Evolutionary conservation across 2,113 vertebrate species (phyloP), one percentile per base, ranked within the genome.

Genomic region (Monarcha castaneiventris): DNA sequence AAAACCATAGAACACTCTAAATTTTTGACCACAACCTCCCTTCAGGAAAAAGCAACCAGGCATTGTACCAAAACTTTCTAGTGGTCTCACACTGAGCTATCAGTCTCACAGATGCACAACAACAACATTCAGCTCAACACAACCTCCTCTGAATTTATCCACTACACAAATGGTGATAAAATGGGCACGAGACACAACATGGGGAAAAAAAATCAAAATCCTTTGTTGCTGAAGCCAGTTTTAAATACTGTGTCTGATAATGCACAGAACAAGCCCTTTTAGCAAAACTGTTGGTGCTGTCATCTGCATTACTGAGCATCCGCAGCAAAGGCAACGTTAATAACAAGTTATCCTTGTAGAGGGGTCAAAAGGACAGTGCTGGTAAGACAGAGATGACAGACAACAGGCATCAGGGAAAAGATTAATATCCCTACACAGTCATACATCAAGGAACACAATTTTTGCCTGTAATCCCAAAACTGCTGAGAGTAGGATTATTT

Each of bases 401-500:
- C 93, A 91, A 79, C 88, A 89, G 71, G 59, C 75, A 94, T 89
- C 81, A 79, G 88, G 93, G 89, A 94, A 95, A 94, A 96, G 96
- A 94, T 86, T 91, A 96, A 97, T 90, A 94, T 92, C 94, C 88
- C 88, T 89, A 89, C 84, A 81, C 79, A 95, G 87, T 87, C 90
- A 86, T 87, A 85, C 79, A 94, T 96, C 97, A 97, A 97, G 89
- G 71, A 95, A 91, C 94, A 93, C 94, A 96, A 91, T 97, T 95
- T 95, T 94, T 96, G 58, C 81, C 89, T 95, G 87, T 96, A 96
- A 96, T 96, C 96, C 95, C 91, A 68, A 95, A 96, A 96, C 91
- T 96, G 95, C 96, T 96, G 96, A 95, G 90, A 93, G 92, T 92
- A 94, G 96, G 93, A 95, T 95, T 95, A 96, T 94, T 95, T 91